Evolutionary conservation across 2,888 invertebrate species (phyloP).

Genomic region (Lasioglossum oenotherae): DNA sequence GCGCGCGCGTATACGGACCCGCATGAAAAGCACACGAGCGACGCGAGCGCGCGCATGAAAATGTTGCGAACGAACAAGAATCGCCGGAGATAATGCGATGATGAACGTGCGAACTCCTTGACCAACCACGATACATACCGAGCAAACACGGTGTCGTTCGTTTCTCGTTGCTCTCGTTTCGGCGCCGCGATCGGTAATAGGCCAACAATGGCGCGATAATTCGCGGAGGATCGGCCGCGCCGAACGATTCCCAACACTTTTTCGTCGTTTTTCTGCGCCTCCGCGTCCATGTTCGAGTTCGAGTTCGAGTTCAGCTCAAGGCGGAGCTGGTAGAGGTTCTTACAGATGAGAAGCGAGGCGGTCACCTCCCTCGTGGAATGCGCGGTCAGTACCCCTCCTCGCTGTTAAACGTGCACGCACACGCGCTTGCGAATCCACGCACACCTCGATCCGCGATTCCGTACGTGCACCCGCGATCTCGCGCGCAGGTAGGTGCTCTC

Average conservation of each 20-base stretch:
- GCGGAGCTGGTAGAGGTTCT: conserved; percentile 52
- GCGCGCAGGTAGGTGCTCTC: conserved; percentile 23
- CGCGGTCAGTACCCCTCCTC: conserved; percentile 77
- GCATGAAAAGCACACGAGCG: not conserved
- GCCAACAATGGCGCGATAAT: not conserved
- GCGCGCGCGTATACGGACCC: not conserved
- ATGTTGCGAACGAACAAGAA: not conserved
- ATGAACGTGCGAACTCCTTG: not conserved
- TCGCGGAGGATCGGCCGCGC: not conserved
- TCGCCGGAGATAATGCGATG: not conserved
- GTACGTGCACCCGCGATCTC: conserved; percentile 24
- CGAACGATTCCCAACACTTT: not conserved
- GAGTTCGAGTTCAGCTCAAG: conserved; percentile 4
- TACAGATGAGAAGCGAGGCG: conserved; percentile 68
- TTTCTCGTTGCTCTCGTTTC: not conserved
- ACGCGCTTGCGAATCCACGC: conserved; percentile 13
- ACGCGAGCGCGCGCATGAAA: not conserved
- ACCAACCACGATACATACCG: not conserved
- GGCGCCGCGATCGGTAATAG: not conserved
- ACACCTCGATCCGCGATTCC: conserved; percentile 23
- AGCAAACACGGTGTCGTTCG: not conserved
- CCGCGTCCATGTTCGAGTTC: not conserved
- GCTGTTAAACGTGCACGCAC: conserved; percentile 54
- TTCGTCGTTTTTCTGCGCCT: not conserved
- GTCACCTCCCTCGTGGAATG: conserved; percentile 78